phyloP scores from a whole-genome alignment of 2,888 invertebrate species.

The Eremobia ochroleuca region DNA sequence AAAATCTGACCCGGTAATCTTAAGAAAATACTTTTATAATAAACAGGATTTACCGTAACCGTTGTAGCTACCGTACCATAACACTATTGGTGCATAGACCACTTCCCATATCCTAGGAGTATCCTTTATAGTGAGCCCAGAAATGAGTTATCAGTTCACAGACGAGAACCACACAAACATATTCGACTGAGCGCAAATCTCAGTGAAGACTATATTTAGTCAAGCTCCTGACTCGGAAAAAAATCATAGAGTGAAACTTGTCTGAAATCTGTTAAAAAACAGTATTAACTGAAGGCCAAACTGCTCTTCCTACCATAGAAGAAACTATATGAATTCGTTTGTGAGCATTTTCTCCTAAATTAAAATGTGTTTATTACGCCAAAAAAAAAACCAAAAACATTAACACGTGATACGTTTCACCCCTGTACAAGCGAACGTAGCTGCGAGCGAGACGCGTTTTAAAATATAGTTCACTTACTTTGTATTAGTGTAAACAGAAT shows the following conservation, averaged over 20 bases:
- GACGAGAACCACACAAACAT: no score
- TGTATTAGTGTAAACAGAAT: conserved; percentile 54
- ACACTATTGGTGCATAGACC: not conserved
- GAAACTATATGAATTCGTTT: not conserved
- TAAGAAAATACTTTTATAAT: not conserved
- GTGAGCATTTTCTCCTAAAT: not conserved
- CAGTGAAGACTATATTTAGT: not conserved
- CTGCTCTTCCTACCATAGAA: not conserved
- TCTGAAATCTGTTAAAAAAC: not conserved
- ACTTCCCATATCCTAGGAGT: no score
- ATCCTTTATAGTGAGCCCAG: no score
- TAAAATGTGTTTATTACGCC: not conserved
- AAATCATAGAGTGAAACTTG: not conserved
- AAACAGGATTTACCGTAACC: not conserved
- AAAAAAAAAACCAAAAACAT: not conserved
- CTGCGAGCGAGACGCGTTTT: conserved; percentile 21
- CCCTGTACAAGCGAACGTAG: not conserved
- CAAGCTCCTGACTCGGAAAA: not conserved
- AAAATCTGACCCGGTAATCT: no score
- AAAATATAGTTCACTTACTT: conserved; percentile 57
- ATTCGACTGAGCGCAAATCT: not conserved
- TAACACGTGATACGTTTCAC: not conserved
- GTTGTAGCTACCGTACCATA: not conserved
- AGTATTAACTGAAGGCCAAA: not conserved
- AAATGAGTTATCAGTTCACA: not conserved